phyloP scores from a whole-genome alignment of 2,888 invertebrate species.

The Idaea dimidiata region DNA sequence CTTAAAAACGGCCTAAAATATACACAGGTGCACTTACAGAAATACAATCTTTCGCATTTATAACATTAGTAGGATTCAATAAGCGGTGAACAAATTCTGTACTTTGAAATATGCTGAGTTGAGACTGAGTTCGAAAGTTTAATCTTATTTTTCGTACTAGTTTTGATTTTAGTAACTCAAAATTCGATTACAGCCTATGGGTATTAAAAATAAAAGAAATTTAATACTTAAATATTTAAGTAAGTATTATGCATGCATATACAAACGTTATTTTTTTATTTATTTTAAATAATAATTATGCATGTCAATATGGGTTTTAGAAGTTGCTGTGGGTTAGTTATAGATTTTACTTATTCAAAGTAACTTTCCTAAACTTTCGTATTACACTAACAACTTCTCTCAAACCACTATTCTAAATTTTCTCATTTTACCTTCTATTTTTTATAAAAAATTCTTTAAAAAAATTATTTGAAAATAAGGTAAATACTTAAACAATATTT shows the following conservation, averaged over 20 bases:
- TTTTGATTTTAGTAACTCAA: too few relatives aligned
- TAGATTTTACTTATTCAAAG: neutral
- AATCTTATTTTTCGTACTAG: too few relatives aligned
- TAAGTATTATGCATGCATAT: conserved; percentile 57
- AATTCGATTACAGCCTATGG: too few relatives aligned
- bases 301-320: neutral
- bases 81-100: neutral
- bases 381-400: neutral
- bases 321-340: neutral
- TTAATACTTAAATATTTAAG: conserved; percentile 35
- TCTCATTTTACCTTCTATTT: neutral
- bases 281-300: too few relatives aligned
- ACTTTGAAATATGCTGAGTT: neutral
- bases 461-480: too few relatives aligned
- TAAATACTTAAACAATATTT: too few relatives aligned
- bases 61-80: neutral
- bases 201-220: too few relatives aligned
- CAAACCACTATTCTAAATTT: neutral
- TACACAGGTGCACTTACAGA: too few relatives aligned
- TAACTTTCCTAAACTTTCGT: neutral
- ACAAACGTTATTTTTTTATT: conserved; percentile 12
- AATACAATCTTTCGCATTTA: too few relatives aligned
- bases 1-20: too few relatives aligned
- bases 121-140: neutral
- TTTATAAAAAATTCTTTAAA: neutral